Evolutionary conservation across 2,888 invertebrate genomes (phyloP).

Genomic region (Sarcophaga rosellei): DNA sequence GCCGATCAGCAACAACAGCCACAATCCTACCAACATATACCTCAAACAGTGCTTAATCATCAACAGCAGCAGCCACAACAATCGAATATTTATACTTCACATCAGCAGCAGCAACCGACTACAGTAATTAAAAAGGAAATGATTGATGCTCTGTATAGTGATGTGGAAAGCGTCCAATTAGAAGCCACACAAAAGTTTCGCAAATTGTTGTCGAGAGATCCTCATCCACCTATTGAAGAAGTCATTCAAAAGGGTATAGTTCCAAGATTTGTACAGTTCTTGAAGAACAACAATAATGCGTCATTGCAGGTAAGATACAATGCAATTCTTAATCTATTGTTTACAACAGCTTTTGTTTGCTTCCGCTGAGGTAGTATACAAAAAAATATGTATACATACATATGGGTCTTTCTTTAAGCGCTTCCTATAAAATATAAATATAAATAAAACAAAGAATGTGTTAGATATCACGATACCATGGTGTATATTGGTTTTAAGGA

Average conservation of each 20-base stretch:
- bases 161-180: constrained; percentile 89
- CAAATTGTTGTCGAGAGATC: constrained; percentile 95
- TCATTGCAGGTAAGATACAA: constrained; percentile 88
- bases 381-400: too few species aligned
- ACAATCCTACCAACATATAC: constrained; percentile 57
- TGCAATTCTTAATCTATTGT: too few species aligned
- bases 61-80: constrained; percentile 53
- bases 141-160: constrained; percentile 91
- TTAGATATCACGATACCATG: too few species aligned
- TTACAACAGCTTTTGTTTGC: too few species aligned
- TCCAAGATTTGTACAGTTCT: constrained; percentile 95
- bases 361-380: too few species aligned
- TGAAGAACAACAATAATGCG: constrained; percentile 90
- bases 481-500: too few species aligned
- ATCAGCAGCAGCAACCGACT: constrained; percentile 68
- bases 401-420: too few species aligned
- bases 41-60: constrained; percentile 62
- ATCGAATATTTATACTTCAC: constrained; percentile 41
- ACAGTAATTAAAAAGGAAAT: constrained; percentile 84
- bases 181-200: constrained; percentile 95
- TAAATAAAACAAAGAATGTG: too few species aligned
- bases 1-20: constrained; percentile 56
- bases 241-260: constrained; percentile 97
- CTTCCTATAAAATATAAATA: too few species aligned
- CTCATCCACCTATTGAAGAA: constrained; percentile 98